These are phyloP conservation scores for Rhinoptilus africanus DNA, from an alignment of 2,113 vertebrate genomes.

Conservation along the genomic window DNA sequence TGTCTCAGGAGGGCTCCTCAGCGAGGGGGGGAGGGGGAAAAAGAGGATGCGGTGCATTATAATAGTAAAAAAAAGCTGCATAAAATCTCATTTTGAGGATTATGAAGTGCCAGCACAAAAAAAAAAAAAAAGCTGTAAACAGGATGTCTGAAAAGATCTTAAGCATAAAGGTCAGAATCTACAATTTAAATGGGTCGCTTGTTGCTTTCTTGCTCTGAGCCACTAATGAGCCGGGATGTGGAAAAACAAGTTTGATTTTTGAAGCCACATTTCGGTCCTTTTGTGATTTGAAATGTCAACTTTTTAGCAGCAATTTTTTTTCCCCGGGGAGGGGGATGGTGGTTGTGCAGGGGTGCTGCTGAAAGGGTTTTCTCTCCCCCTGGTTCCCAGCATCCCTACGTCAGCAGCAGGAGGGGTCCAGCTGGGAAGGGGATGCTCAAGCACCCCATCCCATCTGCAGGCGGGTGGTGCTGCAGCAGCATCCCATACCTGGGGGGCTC, in stretches of 20 bases:
- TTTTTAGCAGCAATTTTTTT: not conserved
- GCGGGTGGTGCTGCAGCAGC: not conserved
- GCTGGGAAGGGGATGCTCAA: not conserved
- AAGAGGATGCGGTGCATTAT: not conserved
- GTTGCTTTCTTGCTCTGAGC: not conserved
- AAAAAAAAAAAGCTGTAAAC: not conserved
- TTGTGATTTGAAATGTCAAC: not conserved
- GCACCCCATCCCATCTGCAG: too few species aligned
- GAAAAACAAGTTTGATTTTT: not conserved
- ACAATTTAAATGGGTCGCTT: slow-evolving; percentile 46
- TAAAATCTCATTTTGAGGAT: slow-evolving; percentile 55
- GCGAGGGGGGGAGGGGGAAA: not conserved
- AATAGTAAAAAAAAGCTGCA: not conserved
- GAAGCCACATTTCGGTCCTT: not conserved
- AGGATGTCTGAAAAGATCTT: slow-evolving; percentile 49
- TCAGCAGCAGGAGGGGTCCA: not conserved
- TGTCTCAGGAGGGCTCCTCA: not conserved
- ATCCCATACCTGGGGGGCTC: not conserved
- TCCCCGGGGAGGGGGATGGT: rapidly evolving
- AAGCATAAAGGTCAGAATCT: slow-evolving; percentile 66
- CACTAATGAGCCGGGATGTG: not conserved
- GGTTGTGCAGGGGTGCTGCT: not conserved
- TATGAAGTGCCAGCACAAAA: slow-evolving; percentile 48
- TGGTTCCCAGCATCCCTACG: rapidly evolving
- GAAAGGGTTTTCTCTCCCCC: not conserved